phyloP scores from a whole-genome alignment of 2,888 invertebrate species.

The Chrysodeixis includens region DNA sequence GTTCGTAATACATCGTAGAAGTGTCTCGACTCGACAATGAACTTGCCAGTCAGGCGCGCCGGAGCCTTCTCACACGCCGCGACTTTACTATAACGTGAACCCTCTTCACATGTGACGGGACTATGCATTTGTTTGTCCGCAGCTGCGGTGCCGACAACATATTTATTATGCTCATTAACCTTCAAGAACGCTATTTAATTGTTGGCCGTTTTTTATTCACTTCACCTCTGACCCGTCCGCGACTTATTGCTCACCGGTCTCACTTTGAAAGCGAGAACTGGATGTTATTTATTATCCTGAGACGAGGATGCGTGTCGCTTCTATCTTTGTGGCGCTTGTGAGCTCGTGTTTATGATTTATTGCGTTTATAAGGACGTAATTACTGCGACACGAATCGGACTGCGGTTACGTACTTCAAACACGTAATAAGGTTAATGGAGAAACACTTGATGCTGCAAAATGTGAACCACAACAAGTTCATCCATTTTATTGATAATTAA shows the following conservation, averaged over 20 bases:
- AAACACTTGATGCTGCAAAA: constrained; percentile 6
- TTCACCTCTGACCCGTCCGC: constrained; percentile 88
- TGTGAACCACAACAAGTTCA: neutral
- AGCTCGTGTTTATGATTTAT: constrained; percentile 85
- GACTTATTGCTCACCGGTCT: constrained; percentile 88
- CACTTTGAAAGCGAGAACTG: constrained; percentile 87
- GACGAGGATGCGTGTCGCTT: constrained; percentile 85
- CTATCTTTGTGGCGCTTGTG: constrained; percentile 87
- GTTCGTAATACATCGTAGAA: constrained; percentile 72
- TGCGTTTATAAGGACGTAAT: constrained; percentile 83
- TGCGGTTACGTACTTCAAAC: constrained; percentile 45
- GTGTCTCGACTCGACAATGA: constrained; percentile 77
- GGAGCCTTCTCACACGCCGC: constrained; percentile 64
- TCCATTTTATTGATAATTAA: neutral
- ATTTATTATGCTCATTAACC: constrained; percentile 90
- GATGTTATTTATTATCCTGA: constrained; percentile 87
- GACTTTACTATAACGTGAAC: constrained; percentile 63
- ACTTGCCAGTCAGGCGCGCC: constrained; percentile 78
- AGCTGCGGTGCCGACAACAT: constrained; percentile 89
- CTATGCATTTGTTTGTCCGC: constrained; percentile 87
- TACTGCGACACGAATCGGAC: constrained; percentile 74
- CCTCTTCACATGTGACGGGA: constrained; percentile 85
- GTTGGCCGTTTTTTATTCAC: constrained; percentile 89
- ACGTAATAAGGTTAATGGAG: constrained; percentile 34
- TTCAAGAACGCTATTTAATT: constrained; percentile 90